Evolutionary conservation across 92 coral and sea anemone species (phyloP).

Genomic region (Parazoanthus darwini): DNA sequence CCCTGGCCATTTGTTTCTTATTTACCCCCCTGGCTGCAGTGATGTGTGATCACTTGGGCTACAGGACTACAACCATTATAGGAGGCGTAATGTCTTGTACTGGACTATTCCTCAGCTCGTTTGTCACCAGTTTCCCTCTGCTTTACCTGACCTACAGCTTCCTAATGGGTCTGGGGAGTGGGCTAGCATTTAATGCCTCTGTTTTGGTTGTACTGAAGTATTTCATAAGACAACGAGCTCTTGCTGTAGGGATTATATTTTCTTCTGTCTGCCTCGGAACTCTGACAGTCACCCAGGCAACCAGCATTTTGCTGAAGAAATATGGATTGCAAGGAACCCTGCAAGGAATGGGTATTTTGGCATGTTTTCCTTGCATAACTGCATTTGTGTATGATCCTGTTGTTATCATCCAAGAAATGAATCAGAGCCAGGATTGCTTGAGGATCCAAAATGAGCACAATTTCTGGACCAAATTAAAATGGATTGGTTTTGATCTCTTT

Average conservation of each 20-base stretch:
- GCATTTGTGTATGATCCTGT: slow-evolving; percentile 29
- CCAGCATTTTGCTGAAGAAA: slow-evolving; percentile 5
- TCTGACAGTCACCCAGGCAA: slow-evolving; percentile 30
- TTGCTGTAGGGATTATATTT: slow-evolving; percentile 32
- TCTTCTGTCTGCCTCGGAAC: slow-evolving; percentile 44
- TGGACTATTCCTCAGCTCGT: slow-evolving; percentile 27
- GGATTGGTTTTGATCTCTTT: slow-evolving; percentile 31
- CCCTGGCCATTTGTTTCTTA: slow-evolving; percentile 29
- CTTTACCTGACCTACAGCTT: slow-evolving; percentile 42
- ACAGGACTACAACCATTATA: slow-evolving; percentile 29
- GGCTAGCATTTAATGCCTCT: slow-evolving; percentile 39
- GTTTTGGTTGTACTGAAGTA: slow-evolving; percentile 30
- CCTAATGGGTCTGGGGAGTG: slow-evolving; percentile 30
- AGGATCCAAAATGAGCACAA: not conserved
- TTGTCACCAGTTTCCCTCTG: slow-evolving; percentile 37
- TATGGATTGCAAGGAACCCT: slow-evolving; percentile 23
- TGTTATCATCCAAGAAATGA: not conserved
- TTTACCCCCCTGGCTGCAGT: slow-evolving; percentile 35
- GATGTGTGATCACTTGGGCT: slow-evolving; percentile 30
- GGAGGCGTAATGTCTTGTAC: slow-evolving; percentile 22
- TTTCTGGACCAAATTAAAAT: slow-evolving; percentile 1
- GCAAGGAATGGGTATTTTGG: slow-evolving; percentile 32
- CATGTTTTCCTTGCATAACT: slow-evolving; percentile 17
- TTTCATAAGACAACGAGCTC: slow-evolving; percentile 13
- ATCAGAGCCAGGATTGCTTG: not conserved